phyloP scores from a whole-genome alignment of 2,113 vertebrate species.

The Panthera uncia region DNA sequence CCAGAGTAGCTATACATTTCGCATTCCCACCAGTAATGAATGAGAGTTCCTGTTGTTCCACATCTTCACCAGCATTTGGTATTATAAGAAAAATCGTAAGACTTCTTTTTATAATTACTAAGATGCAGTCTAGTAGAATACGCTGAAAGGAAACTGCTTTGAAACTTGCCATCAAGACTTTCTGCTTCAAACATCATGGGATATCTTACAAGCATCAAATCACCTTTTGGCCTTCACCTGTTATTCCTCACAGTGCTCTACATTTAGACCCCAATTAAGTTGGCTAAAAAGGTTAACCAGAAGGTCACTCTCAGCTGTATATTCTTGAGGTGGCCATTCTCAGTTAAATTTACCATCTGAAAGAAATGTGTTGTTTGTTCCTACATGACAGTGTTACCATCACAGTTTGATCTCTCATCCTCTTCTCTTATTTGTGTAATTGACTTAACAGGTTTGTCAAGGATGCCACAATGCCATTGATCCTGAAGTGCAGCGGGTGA shows the following conservation, averaged over 20 bases:
- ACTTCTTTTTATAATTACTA: background rate
- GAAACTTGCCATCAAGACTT: background rate
- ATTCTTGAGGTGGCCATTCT: background rate
- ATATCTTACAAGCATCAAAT: background rate
- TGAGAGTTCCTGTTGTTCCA: background rate
- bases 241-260: background rate
- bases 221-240: background rate
- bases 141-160: background rate
- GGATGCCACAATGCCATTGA: slow-evolving; percentile 93
- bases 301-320: background rate
- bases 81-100: background rate
- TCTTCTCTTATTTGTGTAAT: slow-evolving; percentile 14
- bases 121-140: background rate
- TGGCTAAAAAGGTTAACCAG: background rate
- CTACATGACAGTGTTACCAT: background rate
- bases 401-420: background rate
- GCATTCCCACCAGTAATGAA: background rate
- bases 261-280: background rate
- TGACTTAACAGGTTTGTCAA: slow-evolving; percentile 88
- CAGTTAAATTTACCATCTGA: background rate
- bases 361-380: background rate
- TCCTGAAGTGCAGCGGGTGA: slow-evolving; percentile 95
- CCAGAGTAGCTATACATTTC: background rate
- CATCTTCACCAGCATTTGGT: background rate
- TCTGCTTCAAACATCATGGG: background rate